Evolutionary conservation across 2,797 vertebrate genomes (phyloP).

Genomic region (Urosaurus nigricauda): DNA sequence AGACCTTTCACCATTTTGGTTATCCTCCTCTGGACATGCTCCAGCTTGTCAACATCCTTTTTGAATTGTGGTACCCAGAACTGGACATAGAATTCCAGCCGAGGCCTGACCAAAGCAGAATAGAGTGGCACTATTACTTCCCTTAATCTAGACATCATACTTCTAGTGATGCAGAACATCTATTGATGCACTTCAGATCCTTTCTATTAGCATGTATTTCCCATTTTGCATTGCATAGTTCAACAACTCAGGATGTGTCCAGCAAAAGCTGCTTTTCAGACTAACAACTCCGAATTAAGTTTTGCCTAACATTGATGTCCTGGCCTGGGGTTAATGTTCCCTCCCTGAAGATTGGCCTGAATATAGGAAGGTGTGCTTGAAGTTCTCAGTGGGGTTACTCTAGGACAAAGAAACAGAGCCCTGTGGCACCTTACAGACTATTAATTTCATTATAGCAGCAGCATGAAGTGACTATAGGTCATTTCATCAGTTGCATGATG

Average conservation of each 20-base stretch:
- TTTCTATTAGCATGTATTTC: background rate
- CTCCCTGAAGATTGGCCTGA: background rate
- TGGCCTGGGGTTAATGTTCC: accelerated
- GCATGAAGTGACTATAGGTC: background rate
- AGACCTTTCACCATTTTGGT: no score
- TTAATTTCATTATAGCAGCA: background rate
- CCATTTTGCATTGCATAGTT: background rate
- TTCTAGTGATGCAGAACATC: no score
- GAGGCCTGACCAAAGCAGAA: no score
- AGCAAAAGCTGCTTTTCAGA: background rate
- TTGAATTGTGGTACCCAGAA: no score
- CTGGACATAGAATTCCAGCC: no score
- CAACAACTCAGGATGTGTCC: accelerated
- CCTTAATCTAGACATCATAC: no score
- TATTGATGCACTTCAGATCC: no score
- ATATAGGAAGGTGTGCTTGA: accelerated
- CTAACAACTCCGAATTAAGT: accelerated
- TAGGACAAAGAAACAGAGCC: background rate
- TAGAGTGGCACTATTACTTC: no score
- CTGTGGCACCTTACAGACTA: no score
- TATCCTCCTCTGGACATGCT: no score
- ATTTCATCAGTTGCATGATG: background rate
- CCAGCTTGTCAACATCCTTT: no score
- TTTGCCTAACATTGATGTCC: background rate
- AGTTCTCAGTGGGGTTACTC: background rate